Conservation (phyloP, 2,113 vertebrate genomes). For the Salvelinus fontinalis region DNA sequence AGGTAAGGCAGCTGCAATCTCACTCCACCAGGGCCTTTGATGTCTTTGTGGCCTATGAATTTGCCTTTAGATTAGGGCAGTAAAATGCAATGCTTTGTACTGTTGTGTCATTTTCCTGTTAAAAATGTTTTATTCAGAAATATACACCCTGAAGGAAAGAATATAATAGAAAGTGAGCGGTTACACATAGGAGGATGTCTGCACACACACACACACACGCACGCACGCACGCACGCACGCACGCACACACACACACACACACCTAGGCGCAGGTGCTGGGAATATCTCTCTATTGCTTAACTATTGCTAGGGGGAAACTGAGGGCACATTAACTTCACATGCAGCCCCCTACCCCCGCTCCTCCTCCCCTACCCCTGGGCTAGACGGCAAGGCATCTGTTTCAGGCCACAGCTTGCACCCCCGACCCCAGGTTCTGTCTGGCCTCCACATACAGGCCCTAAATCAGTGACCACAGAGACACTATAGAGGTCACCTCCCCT, state of each 20-base stretch:
- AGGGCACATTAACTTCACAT: slow-evolving; percentile 57
- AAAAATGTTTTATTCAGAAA: too few relatives aligned
- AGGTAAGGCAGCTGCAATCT: slow-evolving; percentile 72
- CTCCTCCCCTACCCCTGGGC: slow-evolving; percentile 42
- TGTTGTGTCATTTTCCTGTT: too few relatives aligned
- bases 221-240: not conserved
- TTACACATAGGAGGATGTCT: slow-evolving; percentile 7
- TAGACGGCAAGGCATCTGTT: slow-evolving; percentile 72
- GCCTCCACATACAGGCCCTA: slow-evolving; percentile 64
- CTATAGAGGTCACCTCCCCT: slow-evolving; percentile 12
- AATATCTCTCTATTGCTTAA: slow-evolving; percentile 53
- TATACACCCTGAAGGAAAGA: too few relatives aligned
- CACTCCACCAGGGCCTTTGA: slow-evolving; percentile 71
- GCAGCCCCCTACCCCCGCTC: slow-evolving; percentile 45
- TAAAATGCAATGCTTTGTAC: too few relatives aligned
- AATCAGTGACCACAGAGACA: slow-evolving; percentile 60
- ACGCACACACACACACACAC: slow-evolving; percentile 1
- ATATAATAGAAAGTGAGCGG: not conserved
- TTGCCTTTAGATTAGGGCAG: too few relatives aligned
- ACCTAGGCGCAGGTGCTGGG: slow-evolving; percentile 40
- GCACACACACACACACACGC: not conserved
- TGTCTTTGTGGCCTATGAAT: slow-evolving; percentile 45
- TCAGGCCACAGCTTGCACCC: slow-evolving; percentile 69
- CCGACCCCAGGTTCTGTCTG: slow-evolving; percentile 68
- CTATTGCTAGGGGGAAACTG: slow-evolving; percentile 59